Evolutionary conservation across 2,797 vertebrate species (phyloP).

Genomic region (Mus spretus): DNA sequence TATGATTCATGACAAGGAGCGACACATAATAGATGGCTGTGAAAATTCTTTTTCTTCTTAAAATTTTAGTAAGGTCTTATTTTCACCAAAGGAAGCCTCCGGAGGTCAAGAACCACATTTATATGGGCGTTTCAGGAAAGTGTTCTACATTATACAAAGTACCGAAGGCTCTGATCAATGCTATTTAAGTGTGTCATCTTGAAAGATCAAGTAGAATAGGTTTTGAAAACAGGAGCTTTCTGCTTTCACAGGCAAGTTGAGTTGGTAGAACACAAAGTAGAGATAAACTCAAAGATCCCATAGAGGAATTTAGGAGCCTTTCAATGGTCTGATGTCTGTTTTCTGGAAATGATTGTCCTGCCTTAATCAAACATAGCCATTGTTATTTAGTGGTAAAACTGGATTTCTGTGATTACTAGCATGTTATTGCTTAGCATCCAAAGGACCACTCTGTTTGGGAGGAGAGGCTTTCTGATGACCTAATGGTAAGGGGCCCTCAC

Average conservation of each 20-base stretch:
- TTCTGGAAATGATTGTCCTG: conserved; percentile 41
- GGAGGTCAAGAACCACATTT: conserved; percentile 1
- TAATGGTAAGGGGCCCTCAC: not conserved
- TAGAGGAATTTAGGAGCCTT: conserved; percentile 44
- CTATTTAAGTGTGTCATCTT: not conserved
- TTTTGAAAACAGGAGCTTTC: conserved; percentile 46
- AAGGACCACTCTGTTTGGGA: not conserved
- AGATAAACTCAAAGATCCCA: conserved; percentile 38
- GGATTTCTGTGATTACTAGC: conserved; percentile 16
- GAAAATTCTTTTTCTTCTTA: conserved; percentile 47
- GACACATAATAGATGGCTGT: not conserved
- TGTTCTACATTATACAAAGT: conserved; percentile 22
- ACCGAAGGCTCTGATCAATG: conserved; percentile 47
- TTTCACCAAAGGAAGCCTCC: conserved; percentile 45
- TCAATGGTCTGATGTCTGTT: conserved; percentile 34
- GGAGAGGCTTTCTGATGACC: not conserved
- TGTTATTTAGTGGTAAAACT: conserved; percentile 15
- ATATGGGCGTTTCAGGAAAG: conserved; percentile 2
- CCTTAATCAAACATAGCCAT: conserved; percentile 52
- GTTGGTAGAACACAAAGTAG: not conserved
- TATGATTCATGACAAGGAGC: not conserved
- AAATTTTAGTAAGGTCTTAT: conserved; percentile 57
- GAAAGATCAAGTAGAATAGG: conserved; percentile 28
- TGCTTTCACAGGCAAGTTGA: conserved; percentile 11
- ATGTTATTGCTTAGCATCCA: conserved; percentile 16